These are phyloP conservation scores for Pycnomerus fuliginosus DNA, from an alignment of 2,888 invertebrate species.

Conservation along the genomic window DNA sequence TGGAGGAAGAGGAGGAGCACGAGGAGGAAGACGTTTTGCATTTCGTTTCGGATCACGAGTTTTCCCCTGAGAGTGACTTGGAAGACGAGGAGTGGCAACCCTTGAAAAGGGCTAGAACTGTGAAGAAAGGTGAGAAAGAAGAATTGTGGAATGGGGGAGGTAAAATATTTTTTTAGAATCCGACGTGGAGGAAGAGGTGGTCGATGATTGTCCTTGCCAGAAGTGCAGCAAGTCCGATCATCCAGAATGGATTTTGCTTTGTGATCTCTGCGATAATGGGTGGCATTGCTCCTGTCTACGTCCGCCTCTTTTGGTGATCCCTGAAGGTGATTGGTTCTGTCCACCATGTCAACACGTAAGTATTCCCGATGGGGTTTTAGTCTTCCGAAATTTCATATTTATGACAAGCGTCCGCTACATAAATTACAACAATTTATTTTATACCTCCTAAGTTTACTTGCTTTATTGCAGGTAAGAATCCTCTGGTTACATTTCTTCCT, in stretches of 20 bases:
- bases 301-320: constrained; percentile 89
- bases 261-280: constrained; percentile 94
- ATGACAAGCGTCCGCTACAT: too few relatives aligned
- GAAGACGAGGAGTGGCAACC: constrained; percentile 74
- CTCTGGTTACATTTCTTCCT: too few relatives aligned
- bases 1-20: constrained; percentile 30
- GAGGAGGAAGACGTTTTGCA: constrained; percentile 38
- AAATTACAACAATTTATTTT: constrained; percentile 3
- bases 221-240: constrained; percentile 90
- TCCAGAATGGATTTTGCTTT: constrained; percentile 96
- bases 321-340: constrained; percentile 98
- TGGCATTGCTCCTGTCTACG: constrained; percentile 96
- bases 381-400: neutral
- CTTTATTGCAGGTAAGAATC: too few relatives aligned
- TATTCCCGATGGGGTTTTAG: constrained; percentile 25
- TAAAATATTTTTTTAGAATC: constrained; percentile 33
- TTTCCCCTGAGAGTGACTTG: constrained; percentile 86
- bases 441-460: too few relatives aligned
- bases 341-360: constrained; percentile 95
- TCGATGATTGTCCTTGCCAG: constrained; percentile 82
- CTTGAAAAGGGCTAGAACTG: constrained; percentile 79
- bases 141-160: neutral
- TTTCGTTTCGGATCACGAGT: constrained; percentile 87
- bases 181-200: constrained; percentile 41
- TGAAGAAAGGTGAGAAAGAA: constrained; percentile 66